Percentiles rank a stretch among this genome's conserved stretches.
Conservation (phyloP, 2,888 invertebrate species). For the Eurytoma californica region DNA sequence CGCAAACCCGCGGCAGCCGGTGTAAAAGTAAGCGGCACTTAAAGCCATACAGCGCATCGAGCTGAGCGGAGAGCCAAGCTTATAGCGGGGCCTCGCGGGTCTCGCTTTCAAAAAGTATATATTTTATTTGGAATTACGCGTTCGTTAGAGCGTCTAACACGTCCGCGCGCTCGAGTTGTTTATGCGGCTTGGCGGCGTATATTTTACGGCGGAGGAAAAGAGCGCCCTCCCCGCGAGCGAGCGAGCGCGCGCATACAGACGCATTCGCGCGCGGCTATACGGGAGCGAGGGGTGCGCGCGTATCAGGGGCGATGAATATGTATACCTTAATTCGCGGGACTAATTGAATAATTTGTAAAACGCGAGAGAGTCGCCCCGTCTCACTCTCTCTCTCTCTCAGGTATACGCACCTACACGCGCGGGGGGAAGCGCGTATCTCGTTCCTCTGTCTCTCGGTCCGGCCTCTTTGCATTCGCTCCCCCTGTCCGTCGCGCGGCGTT, state of each 20-base stretch:
- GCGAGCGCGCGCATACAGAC: slow-evolving; percentile 55
- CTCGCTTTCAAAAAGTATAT: slow-evolving; percentile 41
- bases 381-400: slow-evolving; percentile 38
- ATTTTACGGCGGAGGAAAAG: slow-evolving; percentile 57
- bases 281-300: slow-evolving; percentile 45
- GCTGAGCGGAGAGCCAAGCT: slow-evolving; percentile 35
- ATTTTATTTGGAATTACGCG: slow-evolving; percentile 58
- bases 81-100: background rate
- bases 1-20: background rate
- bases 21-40: slow-evolving; percentile 25
- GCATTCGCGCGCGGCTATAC: slow-evolving; percentile 7
- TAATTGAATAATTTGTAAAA: slow-evolving; percentile 76
- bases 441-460: slow-evolving; percentile 43
- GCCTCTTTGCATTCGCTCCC: slow-evolving; percentile 67
- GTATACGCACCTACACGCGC: background rate
- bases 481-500: slow-evolving; percentile 55
- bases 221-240: background rate
- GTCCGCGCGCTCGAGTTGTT: slow-evolving; percentile 68
- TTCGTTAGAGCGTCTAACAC: slow-evolving; percentile 72
- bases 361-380: slow-evolving; percentile 59
- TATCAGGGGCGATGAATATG: slow-evolving; percentile 74
- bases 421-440: background rate
- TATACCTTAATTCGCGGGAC: slow-evolving; percentile 75
- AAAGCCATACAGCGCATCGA: slow-evolving; percentile 11
- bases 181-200: slow-evolving; percentile 68